These are phyloP conservation scores for Actinostola sp. DNA, from an alignment of 92 coral and sea anemone species.

Conservation along the genomic window DNA sequence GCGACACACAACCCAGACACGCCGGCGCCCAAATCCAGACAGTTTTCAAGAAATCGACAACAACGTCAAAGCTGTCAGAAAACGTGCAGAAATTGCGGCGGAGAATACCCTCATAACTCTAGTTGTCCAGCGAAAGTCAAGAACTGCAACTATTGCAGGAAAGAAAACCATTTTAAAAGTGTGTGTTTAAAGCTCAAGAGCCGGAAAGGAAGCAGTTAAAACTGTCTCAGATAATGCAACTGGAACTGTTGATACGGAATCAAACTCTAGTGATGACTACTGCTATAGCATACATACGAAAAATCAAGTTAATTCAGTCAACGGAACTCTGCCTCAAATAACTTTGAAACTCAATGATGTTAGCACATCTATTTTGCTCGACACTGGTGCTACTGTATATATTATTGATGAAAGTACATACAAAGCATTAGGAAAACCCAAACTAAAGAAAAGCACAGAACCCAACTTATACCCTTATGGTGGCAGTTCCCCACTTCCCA, in stretches of 20 bases:
- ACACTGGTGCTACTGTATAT: constrained; percentile 60
- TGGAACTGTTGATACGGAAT: neutral
- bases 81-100: neutral
- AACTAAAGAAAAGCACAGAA: neutral
- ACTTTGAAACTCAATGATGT: constrained; percentile 30
- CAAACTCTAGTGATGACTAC: neutral
- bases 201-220: too few species aligned
- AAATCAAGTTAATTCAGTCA: neutral
- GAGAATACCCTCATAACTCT: constrained; percentile 5
- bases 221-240: constrained; percentile 7
- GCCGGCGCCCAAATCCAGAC: neutral
- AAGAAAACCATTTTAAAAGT: neutral
- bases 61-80: neutral
- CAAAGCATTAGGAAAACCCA: constrained; percentile 14
- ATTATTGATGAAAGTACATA: constrained; percentile 26
- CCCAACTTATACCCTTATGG: constrained; percentile 19
- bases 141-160: neutral
- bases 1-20: neutral
- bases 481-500: constrained; percentile 6
- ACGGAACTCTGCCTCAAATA: neutral
- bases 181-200: constrained; percentile 4
- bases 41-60: neutral
- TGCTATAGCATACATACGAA: too few species aligned
- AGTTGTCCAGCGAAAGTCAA: constrained; percentile 11
- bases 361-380: constrained; percentile 37